Percentiles rank a stretch among this genome's conserved stretches.
Evolutionary conservation across 2,888 invertebrate genomes (phyloP).

Genomic region (Dromius quadrimaculatus): DNA sequence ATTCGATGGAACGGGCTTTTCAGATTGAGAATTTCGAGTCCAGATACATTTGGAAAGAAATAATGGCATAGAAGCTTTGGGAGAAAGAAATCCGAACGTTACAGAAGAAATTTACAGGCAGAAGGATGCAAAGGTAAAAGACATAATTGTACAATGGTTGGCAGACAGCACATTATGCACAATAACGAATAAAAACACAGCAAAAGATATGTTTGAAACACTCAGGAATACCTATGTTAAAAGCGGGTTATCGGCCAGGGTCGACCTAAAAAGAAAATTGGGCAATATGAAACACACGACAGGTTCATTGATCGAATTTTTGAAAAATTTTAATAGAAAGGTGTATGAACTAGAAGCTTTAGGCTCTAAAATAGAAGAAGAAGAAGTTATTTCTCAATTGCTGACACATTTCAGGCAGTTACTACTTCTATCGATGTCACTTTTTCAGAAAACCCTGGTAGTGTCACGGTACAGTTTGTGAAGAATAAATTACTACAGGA

Average conservation of each 20-base stretch:
- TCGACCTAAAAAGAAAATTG: conserved; percentile 49
- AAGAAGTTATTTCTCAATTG: conserved; percentile 51
- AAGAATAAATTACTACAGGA: conserved; percentile 44
- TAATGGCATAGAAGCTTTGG: conserved; percentile 50
- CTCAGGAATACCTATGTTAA: conserved; percentile 45
- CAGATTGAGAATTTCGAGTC: conserved; percentile 55
- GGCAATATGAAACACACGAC: conserved; percentile 46
- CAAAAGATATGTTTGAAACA: conserved; percentile 54
- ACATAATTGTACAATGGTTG: conserved; percentile 54
- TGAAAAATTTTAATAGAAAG: conserved; percentile 52
- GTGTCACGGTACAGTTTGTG: conserved; percentile 46
- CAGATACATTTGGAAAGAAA: conserved; percentile 54
- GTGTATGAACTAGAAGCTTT: conserved; percentile 42
- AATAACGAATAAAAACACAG: conserved; percentile 54
- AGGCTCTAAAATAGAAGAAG: conserved; percentile 44
- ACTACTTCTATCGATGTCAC: conserved; percentile 51
- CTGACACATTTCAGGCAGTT: conserved; percentile 52
- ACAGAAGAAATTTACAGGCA: conserved; percentile 9
- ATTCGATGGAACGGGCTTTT: conserved; percentile 54
- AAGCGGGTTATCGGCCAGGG: conserved; percentile 49
- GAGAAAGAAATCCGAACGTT: conserved; percentile 17
- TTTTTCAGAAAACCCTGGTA: conserved; percentile 29
- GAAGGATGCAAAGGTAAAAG: conserved; percentile 36
- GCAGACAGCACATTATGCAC: conserved; percentile 54
- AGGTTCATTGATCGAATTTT: conserved; percentile 42